Percentiles rank a stretch among this genome's conserved stretches.
These are phyloP conservation scores for Spodoptera exigua DNA, from an alignment of 2,888 invertebrate genomes.

Conservation along the genomic window DNA sequence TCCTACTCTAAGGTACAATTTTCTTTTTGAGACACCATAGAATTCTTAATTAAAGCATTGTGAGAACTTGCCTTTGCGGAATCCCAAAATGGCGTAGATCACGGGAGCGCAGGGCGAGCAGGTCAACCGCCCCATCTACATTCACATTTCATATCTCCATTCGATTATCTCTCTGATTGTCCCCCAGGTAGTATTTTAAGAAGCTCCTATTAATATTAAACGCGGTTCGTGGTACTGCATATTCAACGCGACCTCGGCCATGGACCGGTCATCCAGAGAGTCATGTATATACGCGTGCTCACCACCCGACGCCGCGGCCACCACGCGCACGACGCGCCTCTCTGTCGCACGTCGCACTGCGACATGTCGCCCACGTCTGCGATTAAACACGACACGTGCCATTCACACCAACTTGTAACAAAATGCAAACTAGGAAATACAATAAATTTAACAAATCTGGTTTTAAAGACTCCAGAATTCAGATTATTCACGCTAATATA, in stretches of 20 bases:
- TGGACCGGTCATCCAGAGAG: conserved; percentile 79
- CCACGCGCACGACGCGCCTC: conserved; percentile 25
- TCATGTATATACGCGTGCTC: conserved; percentile 42
- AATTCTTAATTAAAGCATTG: too few species aligned
- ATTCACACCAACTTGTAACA: not conserved
- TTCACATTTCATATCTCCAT: conserved; percentile 71
- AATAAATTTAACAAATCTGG: not conserved
- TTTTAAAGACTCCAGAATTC: not conserved
- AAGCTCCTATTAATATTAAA: conserved; percentile 82
- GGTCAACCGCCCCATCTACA: conserved; percentile 75
- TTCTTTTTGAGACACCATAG: too few species aligned
- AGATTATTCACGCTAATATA: not conserved
- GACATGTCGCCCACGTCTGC: conserved; percentile 27
- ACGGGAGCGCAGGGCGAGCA: conserved; percentile 58
- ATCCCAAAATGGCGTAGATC: conserved; percentile 24
- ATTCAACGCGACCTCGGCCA: conserved; percentile 82
- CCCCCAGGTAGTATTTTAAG: conserved; percentile 77
- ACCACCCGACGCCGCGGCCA: conserved; percentile 18
- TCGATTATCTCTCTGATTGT: conserved; percentile 77
- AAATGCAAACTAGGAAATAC: not conserved
- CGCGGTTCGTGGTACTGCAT: conserved; percentile 72
- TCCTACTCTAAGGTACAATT: too few species aligned
- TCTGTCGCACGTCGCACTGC: conserved; percentile 15
- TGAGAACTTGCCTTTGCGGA: not conserved
- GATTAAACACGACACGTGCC: conserved; percentile 1